phyloP scores from a whole-genome alignment of 2,888 invertebrate species.

The Bimastos eiseni region DNA sequence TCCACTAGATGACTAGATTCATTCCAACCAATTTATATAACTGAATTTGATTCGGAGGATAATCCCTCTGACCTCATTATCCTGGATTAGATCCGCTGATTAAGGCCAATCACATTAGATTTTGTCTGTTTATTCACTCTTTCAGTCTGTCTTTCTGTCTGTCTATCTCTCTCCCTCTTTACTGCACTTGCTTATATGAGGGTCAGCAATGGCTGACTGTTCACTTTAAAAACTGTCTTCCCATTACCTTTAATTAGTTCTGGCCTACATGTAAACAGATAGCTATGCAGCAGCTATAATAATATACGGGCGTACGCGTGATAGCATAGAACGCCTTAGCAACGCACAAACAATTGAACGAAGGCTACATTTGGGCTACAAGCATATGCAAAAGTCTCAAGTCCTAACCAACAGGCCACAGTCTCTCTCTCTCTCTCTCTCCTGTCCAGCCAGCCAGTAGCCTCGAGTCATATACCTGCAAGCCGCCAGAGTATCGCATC shows the following conservation, averaged over 20 bases:
- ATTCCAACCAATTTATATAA: too few species aligned
- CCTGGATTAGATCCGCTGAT: too few species aligned
- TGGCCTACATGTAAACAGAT: too few species aligned
- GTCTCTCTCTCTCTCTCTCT: not conserved
- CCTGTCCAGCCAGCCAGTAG: not conserved
- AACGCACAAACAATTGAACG: not conserved
- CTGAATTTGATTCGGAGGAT: too few species aligned
- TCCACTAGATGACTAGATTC: too few species aligned
- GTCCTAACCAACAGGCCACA: not conserved
- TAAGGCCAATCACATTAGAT: too few species aligned
- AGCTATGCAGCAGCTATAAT: not conserved
- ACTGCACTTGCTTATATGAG: too few species aligned
- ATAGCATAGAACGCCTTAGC: not conserved
- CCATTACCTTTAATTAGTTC: not conserved
- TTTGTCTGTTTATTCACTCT: too few species aligned
- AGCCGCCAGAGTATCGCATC: not conserved
- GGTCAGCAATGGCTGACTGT: not conserved
- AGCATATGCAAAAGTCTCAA: not conserved
- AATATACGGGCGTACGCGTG: not conserved
- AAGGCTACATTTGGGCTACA: not conserved
- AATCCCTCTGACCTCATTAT: too few species aligned
- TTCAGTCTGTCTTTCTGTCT: not conserved
- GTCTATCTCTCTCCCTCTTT: not conserved
- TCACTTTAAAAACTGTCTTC: too few species aligned
- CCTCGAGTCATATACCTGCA: not conserved